Percentiles rank a stretch among this genome's conserved stretches.
phyloP scores from a whole-genome alignment of 2,113 vertebrate genomes.

The Garra rufa region DNA sequence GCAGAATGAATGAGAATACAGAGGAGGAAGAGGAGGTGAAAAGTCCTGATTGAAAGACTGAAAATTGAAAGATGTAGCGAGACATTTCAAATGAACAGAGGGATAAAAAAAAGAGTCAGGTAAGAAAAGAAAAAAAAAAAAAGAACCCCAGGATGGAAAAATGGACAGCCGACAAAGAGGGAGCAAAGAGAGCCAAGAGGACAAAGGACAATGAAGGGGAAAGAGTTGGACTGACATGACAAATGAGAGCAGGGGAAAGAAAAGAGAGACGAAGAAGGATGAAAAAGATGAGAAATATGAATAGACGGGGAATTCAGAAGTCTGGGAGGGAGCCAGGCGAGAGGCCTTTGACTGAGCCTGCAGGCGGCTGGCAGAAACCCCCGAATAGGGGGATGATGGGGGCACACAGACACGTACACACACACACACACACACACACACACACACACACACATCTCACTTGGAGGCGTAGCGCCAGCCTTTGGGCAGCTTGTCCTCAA shows the following conservation, averaged over 20 bases:
- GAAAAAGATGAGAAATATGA: slow-evolving; percentile 42
- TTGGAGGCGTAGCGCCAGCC: slow-evolving; percentile 82
- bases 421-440: slow-evolving; percentile 37
- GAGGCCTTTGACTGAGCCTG: slow-evolving; percentile 36
- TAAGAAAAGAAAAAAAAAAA: slow-evolving; percentile 22
- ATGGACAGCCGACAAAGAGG: slow-evolving; percentile 38
- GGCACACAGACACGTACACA: slow-evolving; percentile 30
- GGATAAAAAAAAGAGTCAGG: slow-evolving; percentile 27
- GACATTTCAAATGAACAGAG: slow-evolving; percentile 42
- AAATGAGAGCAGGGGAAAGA: slow-evolving; percentile 32
- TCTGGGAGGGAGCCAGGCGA: slow-evolving; percentile 43
- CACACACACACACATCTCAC: slow-evolving; percentile 70
- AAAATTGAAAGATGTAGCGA: slow-evolving; percentile 51
- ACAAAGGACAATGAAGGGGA: slow-evolving; percentile 37
- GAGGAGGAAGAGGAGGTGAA: slow-evolving; percentile 37
- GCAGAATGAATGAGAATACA: slow-evolving; percentile 11
- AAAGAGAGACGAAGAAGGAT: slow-evolving; percentile 34
- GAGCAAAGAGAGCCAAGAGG: slow-evolving; percentile 45
- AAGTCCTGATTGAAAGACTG: slow-evolving; percentile 42
- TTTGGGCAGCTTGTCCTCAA: slow-evolving; percentile 85
- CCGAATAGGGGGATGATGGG: slow-evolving; percentile 14
- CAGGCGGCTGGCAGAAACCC: slow-evolving; percentile 37
- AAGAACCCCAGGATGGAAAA: slow-evolving; percentile 21
- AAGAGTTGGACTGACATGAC: slow-evolving; percentile 39
- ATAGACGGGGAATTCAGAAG: slow-evolving; percentile 41